A percentile compares a stretch with the other conserved stretches of the same genome.
These are phyloP conservation scores for Clarias platycephalus DNA, from an alignment of 2,797 vertebrate genomes.

Conservation along the genomic window DNA sequence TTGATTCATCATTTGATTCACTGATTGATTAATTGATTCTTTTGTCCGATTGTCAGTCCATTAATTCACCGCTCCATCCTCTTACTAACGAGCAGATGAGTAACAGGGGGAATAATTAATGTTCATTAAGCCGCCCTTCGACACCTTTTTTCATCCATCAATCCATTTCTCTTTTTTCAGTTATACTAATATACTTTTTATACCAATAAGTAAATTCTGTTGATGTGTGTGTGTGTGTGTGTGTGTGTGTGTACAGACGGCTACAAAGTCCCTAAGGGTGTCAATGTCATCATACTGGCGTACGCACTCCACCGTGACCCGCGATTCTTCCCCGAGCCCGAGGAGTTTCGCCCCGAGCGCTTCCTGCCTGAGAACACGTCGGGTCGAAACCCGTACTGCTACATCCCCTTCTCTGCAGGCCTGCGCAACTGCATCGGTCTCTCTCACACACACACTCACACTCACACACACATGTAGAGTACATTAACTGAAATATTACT, in stretches of 20 bases:
- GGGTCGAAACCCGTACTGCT: conserved; percentile 84
- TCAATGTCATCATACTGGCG: conserved; percentile 74
- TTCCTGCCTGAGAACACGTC: conserved; percentile 82
- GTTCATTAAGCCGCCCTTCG: neutral
- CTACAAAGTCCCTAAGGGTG: conserved; percentile 78
- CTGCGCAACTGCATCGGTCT: conserved; percentile 93
- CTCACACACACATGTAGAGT: neutral
- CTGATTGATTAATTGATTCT: neutral
- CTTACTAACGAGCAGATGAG: neutral
- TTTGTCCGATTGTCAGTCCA: neutral
- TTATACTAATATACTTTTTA: neutral
- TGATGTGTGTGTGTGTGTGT: neutral
- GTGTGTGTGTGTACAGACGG: conserved; percentile 71
- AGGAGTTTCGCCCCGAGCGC: conserved; percentile 87
- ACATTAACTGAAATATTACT: neutral
- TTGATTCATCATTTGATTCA: too few relatives aligned
- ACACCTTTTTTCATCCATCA: neutral
- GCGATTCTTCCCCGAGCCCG: conserved; percentile 82
- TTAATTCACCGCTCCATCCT: neutral
- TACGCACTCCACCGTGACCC: conserved; percentile 87
- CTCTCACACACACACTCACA: conserved; percentile 40
- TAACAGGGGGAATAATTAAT: neutral
- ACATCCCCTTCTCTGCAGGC: conserved; percentile 92
- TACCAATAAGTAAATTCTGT: neutral
- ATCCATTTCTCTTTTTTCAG: neutral